Base-by-base conservation (phyloP, 2,797 vertebrate genomes). In the Lates japonicus region DNA sequence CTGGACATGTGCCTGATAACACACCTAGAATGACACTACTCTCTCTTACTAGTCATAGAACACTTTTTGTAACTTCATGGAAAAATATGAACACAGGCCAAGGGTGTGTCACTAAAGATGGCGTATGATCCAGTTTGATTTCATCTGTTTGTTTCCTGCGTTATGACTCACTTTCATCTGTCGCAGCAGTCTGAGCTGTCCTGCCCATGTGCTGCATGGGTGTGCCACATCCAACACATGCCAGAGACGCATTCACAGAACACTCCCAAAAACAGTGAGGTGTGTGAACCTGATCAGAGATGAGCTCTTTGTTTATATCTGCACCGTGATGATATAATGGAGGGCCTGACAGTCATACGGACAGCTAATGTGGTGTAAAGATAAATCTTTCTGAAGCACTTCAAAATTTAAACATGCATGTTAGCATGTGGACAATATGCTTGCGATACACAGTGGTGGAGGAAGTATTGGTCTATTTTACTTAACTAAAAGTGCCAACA, bases 141-240 rank as follows among this genome's bases (percentile, higher is more conserved):
- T 87, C 5, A 19, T 68, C 41, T 31, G 42, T 83, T 84, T 77
- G 63, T 80, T 88, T 72, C 17, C 33, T 41, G 25, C 0, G 0
- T 46, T 9, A 39, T 93, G 93, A 93, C 74, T 94, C 92, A 92
- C 69, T 70, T 86, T 86, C 60, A 75, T 80, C 42, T 70, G 68
- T 79, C 31, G 4, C 69, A 78, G 80, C 7, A 57, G 74, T 70
- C 72, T 37, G 62, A 79, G 87, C 49, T 11, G 87, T 85, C 85
- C 85, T 84, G 42, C 85, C 85, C 73, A 25, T 85, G 80, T 80
- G 78, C 70, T 75, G 74, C 76, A 29, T 89, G 84, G 94, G 94
- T 92, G 94, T 84, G 94, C 25, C 92, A 29, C 25, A 10, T 64
- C 76, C 62, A 70, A 61, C 59, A 83, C 90, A 94, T 93, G 90